These are phyloP conservation scores for Poliocrania exsul DNA, from an alignment of 2,797 vertebrate species.

Conservation along the genomic window DNA sequence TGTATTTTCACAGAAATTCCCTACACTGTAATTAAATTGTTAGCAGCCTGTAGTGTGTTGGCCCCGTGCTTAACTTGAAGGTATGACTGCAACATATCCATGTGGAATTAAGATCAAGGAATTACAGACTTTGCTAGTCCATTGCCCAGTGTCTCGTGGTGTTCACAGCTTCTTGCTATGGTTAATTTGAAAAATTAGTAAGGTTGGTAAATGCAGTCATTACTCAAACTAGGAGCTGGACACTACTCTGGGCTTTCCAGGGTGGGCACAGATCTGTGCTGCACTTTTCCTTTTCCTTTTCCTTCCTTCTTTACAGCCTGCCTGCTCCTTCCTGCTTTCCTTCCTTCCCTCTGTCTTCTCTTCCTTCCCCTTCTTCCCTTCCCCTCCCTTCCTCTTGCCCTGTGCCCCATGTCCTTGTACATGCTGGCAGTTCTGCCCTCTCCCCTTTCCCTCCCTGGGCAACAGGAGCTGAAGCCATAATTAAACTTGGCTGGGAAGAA, in stretches of 20 bases:
- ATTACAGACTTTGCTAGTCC: neutral
- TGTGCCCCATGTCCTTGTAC: fast-evolving
- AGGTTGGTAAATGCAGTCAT: neutral
- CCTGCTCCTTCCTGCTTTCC: neutral
- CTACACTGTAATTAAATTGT: neutral
- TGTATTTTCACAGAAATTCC: neutral
- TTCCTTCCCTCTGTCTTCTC: neutral
- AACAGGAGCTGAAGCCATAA: neutral
- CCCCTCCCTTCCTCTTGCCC: neutral
- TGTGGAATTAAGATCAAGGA: neutral
- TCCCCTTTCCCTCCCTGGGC: neutral
- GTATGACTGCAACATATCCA: neutral
- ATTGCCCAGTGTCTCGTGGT: fast-evolving
- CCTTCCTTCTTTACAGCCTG: neutral
- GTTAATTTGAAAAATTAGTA: neutral
- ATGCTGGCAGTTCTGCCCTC: neutral
- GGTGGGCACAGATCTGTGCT: neutral
- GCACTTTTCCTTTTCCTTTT: neutral
- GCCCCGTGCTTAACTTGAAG: neutral
- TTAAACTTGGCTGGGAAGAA: constrained; percentile 38
- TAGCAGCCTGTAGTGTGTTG: neutral
- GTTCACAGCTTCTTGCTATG: neutral
- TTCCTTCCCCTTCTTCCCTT: fast-evolving
- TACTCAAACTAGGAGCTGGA: neutral
- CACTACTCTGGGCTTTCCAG: neutral